phyloP scores from a whole-genome alignment of 1,140 invertebrate species.

The Ylistrum balloti region DNA sequence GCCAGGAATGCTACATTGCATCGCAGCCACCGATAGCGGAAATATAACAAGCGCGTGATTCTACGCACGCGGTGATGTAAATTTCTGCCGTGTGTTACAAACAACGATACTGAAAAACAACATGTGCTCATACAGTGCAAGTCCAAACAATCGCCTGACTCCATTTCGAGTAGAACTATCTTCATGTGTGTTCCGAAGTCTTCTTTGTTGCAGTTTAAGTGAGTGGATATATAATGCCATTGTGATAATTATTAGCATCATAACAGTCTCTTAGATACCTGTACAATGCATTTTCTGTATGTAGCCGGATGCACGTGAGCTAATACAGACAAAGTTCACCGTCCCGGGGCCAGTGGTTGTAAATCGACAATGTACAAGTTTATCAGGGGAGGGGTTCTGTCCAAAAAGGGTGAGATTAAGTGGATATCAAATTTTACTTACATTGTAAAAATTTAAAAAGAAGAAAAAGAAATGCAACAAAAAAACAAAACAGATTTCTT shows the following conservation, averaged over 20 bases:
- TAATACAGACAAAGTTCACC: background rate
- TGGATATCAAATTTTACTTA: background rate
- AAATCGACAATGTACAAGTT: conserved; percentile 9
- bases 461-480: too few species aligned
- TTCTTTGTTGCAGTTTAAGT: conserved; percentile 23
- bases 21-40: background rate
- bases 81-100: background rate
- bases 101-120: background rate
- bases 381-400: conserved; percentile 2
- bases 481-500: background rate
- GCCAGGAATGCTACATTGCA: background rate
- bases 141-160: conserved; percentile 27
- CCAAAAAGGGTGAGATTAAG: background rate
- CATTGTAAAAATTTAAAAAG: too few species aligned
- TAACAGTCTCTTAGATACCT: background rate
- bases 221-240: conserved; percentile 20
- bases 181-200: conserved; percentile 26
- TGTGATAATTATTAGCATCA: conserved; percentile 33
- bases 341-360: background rate
- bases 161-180: background rate
- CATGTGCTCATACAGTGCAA: background rate
- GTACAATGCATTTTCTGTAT: background rate
- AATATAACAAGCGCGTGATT: conserved; percentile 34
- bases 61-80: background rate
- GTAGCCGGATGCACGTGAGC: conserved; percentile 1